A percentile compares a stretch with the other conserved stretches of the same genome.
Evolutionary conservation across 2,797 vertebrate species (phyloP).

Genomic region (Malacoctenus gilli): DNA sequence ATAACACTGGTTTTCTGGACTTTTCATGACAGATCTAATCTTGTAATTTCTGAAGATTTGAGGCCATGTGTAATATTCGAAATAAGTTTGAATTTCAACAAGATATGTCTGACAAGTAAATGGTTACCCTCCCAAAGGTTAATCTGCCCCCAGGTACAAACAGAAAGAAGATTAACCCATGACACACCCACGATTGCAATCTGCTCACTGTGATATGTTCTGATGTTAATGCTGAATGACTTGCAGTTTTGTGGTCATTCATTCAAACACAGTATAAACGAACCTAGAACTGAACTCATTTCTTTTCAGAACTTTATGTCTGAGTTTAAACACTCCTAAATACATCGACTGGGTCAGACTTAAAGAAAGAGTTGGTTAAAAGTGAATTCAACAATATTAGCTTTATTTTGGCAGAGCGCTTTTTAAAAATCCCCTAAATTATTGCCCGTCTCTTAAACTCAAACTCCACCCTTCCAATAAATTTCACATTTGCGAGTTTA

Average conservation of each 20-base stretch:
- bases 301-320: too few relatives aligned
- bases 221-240: constrained; percentile 6
- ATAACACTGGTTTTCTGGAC: too few relatives aligned
- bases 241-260: too few relatives aligned
- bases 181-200: not conserved
- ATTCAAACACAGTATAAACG: too few relatives aligned
- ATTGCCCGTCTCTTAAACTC: constrained; percentile 16
- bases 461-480: constrained; percentile 2
- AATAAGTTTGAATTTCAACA: constrained; percentile 20
- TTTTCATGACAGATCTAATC: constrained; percentile 11
- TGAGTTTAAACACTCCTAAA: too few relatives aligned
- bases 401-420: not conserved
- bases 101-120: not conserved
- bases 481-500: constrained; percentile 2
- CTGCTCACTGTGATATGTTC: not conserved
- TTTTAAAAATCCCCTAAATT: constrained; percentile 1
- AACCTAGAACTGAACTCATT: too few relatives aligned
- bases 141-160: not conserved
- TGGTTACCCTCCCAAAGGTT: not conserved
- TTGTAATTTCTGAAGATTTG: constrained; percentile 13
- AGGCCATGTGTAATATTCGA: constrained; percentile 15
- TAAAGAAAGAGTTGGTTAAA: not conserved
- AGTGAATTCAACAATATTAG: not conserved
- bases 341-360: too few relatives aligned
- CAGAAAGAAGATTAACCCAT: not conserved